Conservation (phyloP, 2,113 vertebrate species). For the Ursus arctos region DNA sequence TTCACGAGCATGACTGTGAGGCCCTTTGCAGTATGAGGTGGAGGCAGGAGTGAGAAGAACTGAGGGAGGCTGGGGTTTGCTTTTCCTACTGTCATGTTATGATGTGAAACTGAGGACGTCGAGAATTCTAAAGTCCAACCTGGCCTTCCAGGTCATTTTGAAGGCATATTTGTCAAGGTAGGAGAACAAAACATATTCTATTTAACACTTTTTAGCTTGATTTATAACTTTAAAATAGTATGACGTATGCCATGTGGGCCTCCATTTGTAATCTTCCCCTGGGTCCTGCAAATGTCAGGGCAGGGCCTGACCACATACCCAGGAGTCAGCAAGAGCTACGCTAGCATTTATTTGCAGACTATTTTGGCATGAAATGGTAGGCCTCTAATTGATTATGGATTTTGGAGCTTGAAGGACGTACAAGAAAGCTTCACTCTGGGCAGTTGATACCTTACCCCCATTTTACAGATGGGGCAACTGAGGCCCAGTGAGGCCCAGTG, state of each 20-base stretch:
- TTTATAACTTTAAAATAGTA: conserved; percentile 38
- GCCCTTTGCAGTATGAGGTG: neutral
- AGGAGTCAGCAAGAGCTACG: neutral
- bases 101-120: neutral
- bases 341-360: neutral
- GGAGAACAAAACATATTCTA: neutral
- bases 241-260: neutral
- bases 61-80: no score
- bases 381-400: neutral
- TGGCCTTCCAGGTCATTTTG: neutral
- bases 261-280: neutral
- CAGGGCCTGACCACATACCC: neutral
- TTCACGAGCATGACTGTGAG: neutral
- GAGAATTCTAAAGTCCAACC: neutral
- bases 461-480: neutral
- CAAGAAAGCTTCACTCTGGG: neutral
- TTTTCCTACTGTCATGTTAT: neutral
- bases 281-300: neutral
- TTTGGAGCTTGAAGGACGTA: neutral
- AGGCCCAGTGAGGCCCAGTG: neutral
- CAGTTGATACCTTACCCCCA: neutral
- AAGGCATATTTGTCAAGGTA: neutral
- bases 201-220: conserved; percentile 20
- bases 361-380: neutral
- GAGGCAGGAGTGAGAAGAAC: neutral